phyloP scores from a whole-genome alignment of 2,888 invertebrate genomes.

The Melanargia galathea region DNA sequence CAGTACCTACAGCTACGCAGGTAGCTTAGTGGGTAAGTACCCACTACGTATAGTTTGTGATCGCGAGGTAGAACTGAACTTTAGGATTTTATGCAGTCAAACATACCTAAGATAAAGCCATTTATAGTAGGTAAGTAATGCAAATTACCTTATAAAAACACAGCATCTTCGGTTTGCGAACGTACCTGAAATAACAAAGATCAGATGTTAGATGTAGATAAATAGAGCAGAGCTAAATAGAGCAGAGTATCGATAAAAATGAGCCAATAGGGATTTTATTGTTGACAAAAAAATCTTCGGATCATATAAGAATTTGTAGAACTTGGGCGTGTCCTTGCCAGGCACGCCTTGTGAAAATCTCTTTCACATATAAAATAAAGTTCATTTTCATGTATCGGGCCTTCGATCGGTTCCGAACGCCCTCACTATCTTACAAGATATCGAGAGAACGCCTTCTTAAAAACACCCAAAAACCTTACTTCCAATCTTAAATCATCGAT shows the following conservation, averaged over 20 bases:
- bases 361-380: slow-evolving; percentile 70
- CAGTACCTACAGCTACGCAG: no score
- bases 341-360: slow-evolving; percentile 71
- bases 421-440: slow-evolving; percentile 81
- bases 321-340: slow-evolving; percentile 71
- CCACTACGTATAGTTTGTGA: neutral
- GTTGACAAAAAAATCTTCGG: slow-evolving; percentile 60
- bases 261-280: slow-evolving; percentile 58
- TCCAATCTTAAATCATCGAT: slow-evolving; percentile 53
- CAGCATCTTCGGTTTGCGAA: slow-evolving; percentile 32
- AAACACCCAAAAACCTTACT: slow-evolving; percentile 51
- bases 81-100: neutral
- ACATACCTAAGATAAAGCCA: neutral
- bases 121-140: neutral
- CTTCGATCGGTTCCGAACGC: slow-evolving; percentile 79
- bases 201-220: slow-evolving; percentile 25
- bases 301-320: slow-evolving; percentile 58
- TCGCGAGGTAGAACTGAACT: neutral
- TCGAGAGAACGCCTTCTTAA: slow-evolving; percentile 81
- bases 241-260: slow-evolving; percentile 53
- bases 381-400: slow-evolving; percentile 74
- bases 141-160: slow-evolving; percentile 34
- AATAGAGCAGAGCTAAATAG: no score
- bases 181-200: slow-evolving; percentile 39
- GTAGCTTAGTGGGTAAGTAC: neutral